phyloP scores from a whole-genome alignment of 1,140 invertebrate species.

The Ylistrum balloti region DNA sequence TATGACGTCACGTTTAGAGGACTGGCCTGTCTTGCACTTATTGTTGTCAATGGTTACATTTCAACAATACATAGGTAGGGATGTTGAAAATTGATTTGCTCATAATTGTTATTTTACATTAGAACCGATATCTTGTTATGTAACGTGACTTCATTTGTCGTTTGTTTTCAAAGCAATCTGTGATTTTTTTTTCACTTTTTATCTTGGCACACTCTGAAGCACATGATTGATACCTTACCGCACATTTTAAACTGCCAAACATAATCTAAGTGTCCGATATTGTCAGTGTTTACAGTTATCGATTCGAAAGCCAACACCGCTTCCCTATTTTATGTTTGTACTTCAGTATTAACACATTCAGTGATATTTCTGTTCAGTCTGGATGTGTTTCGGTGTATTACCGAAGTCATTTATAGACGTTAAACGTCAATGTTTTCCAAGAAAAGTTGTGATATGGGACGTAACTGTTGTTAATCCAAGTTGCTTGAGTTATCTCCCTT shows the following conservation, averaged over 20 bases:
- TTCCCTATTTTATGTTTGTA: no score
- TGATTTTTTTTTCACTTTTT: conserved; percentile 34
- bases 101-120: not conserved
- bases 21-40: not conserved
- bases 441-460: no score
- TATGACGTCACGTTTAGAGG: not conserved
- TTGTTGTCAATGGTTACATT: not conserved
- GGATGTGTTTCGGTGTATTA: no score
- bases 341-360: no score
- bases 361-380: no score
- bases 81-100: not conserved
- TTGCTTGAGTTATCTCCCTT: not conserved
- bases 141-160: no score
- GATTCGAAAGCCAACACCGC: no score
- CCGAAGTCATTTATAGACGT: no score
- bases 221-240: not conserved
- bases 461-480: no score
- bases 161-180: not conserved
- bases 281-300: no score
- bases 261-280: not conserved
- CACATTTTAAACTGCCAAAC: not conserved
- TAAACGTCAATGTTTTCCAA: no score
- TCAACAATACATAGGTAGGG: not conserved
- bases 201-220: not conserved
- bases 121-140: not conserved